Percentiles rank a stretch among this genome's conserved stretches.
Conservation (phyloP, 2,797 vertebrate genomes). For the Lepus townsendii region DNA sequence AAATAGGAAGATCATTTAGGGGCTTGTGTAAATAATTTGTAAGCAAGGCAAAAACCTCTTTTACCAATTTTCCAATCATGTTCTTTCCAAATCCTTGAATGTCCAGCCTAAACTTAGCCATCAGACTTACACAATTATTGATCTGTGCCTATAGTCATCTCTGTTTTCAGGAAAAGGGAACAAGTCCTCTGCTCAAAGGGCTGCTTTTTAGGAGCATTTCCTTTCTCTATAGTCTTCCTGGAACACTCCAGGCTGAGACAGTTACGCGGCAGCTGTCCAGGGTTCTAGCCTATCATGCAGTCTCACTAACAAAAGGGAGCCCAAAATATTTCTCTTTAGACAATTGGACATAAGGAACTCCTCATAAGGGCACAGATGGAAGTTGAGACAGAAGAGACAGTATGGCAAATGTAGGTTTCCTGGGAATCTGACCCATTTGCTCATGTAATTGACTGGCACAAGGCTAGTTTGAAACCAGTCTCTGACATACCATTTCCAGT, state of each 20-base stretch:
- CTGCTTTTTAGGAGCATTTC: not conserved
- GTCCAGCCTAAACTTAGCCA: not conserved
- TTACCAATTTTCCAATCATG: not conserved
- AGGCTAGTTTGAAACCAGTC: not conserved
- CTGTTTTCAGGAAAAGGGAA: not conserved
- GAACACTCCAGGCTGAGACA: not conserved
- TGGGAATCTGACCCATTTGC: not conserved
- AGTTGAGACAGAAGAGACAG: not conserved
- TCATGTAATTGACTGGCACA: not conserved
- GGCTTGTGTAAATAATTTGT: not conserved
- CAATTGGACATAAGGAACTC: not conserved
- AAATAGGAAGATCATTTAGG: not conserved
- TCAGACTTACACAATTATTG: not conserved
- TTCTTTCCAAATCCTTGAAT: not conserved
- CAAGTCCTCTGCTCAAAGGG: not conserved
- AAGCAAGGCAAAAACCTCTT: not conserved
- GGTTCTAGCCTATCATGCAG: not conserved
- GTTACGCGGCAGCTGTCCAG: not conserved
- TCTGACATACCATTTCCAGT: not conserved
- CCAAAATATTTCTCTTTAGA: not conserved
- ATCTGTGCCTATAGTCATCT: not conserved
- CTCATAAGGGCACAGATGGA: not conserved
- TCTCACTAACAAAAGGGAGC: not conserved
- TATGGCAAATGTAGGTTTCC: rapidly evolving
- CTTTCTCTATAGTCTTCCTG: not conserved